Percentiles rank a stretch among this genome's conserved stretches.
phyloP scores from a whole-genome alignment of 2,797 vertebrate species.

The Zalophus californianus region DNA sequence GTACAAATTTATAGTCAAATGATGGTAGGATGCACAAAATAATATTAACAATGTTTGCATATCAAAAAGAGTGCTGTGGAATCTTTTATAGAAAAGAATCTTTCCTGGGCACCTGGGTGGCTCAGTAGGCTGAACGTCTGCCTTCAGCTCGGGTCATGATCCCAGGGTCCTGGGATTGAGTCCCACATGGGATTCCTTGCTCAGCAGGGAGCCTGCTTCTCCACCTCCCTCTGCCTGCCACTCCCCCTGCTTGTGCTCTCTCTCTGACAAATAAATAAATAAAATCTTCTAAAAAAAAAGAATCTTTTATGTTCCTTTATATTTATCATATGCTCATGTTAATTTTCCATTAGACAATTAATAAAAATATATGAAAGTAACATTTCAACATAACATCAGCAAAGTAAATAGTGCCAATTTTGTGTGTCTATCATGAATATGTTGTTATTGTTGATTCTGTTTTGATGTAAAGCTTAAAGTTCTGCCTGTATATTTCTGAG shows the following conservation, averaged over 20 bases:
- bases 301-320: neutral
- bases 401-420: neutral
- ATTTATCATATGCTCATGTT: neutral
- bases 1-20: neutral
- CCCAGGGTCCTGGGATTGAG: neutral
- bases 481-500: neutral
- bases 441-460: neutral
- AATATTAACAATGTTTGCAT: neutral
- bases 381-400: neutral
- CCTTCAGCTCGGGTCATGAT: neutral
- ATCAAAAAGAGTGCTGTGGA: neutral
- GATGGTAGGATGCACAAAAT: neutral
- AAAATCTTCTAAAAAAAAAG: neutral
- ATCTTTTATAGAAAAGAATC: neutral
- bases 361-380: slow-evolving; percentile 6
- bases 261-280: neutral
- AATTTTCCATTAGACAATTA: neutral
- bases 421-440: neutral
- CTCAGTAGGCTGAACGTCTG: neutral
- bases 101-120: neutral
- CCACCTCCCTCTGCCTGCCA: neutral
- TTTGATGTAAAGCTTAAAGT: neutral
- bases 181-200: neutral
- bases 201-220: neutral
- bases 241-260: neutral